Base-by-base conservation (phyloP, 2,797 vertebrate species). In the Anas flavirostris region DNA sequence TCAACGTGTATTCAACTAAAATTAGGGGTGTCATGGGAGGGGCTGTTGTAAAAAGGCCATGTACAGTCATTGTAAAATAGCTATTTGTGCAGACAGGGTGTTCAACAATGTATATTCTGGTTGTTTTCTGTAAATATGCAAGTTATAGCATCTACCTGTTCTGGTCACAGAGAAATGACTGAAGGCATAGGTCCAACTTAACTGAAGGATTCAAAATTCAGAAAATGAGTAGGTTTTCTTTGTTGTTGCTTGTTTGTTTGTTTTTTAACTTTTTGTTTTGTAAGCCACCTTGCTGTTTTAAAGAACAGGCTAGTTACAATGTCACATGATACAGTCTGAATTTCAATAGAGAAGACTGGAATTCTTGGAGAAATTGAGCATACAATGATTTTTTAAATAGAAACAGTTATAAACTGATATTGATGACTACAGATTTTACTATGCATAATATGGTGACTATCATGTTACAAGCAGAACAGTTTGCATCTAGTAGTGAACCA, bases 1-100 rank as follows among this genome's bases (percentile, higher is more conserved):
- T 17, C 50, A 52, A 59, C 37, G 8, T 0, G 0, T 48, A 31
- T 79, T 68, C 63, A 82, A 52, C 21, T 52, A 64, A 55, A 2
- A 0, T 31, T 72, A 50, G 12, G 68, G 55, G 35, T 48, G 16
- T 15, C 2, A 1, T 12, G 12, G 33, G 16, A 85, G 46, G 43
- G 14, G 26, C 26, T 16, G 26, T 28, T 5, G 3, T 13, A 64
- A 43, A 2, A 2, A 43, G 10, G 59, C 2, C 26, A 52, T 28
- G 25, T 28, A 28, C 5, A 52, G 16, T 26, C 7, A 60, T 31
- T 41, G 7, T 5, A 6, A 43, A 90, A 72, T 56, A 29, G 7
- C 22, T 39, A 16, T 9, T 39, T 4, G n/a, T 56, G 14, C 2
- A 56, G n/a, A 43, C 3, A 43, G 72, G 15, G 4, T 67, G 22